Evolutionary conservation across 2,888 invertebrate species (phyloP).

Genomic region (Cephus rjabovi): DNA sequence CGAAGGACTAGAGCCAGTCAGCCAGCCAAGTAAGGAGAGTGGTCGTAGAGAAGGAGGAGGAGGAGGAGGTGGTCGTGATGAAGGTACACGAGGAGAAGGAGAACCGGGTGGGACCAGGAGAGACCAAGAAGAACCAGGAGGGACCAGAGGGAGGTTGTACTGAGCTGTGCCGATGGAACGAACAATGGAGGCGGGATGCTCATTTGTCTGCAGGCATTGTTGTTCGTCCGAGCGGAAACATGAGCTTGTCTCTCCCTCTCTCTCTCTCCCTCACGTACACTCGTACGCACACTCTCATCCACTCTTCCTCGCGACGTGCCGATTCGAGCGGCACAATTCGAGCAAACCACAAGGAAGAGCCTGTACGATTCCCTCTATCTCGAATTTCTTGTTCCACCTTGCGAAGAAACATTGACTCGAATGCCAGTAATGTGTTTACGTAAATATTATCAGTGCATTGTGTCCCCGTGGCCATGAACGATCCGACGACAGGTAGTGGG

Average conservation of each 20-base stretch:
- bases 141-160: conserved; percentile 45
- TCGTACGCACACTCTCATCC: conserved; percentile 24
- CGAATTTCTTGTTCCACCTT: too few species aligned
- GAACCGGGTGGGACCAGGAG: conserved; percentile 28
- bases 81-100: conserved; percentile 15
- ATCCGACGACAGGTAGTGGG: too few species aligned
- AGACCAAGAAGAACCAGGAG: conserved; percentile 37
- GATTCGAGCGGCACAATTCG: background rate
- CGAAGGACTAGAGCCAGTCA: conserved; percentile 18
- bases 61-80: conserved; percentile 11
- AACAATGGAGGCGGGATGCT: conserved; percentile 67
- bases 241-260: conserved; percentile 53
- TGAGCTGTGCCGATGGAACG: conserved; percentile 58
- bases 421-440: too few species aligned
- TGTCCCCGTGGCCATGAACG: too few species aligned
- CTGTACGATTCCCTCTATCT: too few species aligned
- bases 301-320: background rate
- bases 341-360: background rate
- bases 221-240: conserved; percentile 63
- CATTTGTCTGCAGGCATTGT: conserved; percentile 67
- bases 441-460: too few species aligned
- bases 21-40: conserved; percentile 14
- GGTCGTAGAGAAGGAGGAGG: conserved; percentile 6
- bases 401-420: too few species aligned
- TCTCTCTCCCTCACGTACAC: conserved; percentile 17